Base-by-base conservation (phyloP, 2,797 vertebrate species). In the Girardinus metallicus region DNA sequence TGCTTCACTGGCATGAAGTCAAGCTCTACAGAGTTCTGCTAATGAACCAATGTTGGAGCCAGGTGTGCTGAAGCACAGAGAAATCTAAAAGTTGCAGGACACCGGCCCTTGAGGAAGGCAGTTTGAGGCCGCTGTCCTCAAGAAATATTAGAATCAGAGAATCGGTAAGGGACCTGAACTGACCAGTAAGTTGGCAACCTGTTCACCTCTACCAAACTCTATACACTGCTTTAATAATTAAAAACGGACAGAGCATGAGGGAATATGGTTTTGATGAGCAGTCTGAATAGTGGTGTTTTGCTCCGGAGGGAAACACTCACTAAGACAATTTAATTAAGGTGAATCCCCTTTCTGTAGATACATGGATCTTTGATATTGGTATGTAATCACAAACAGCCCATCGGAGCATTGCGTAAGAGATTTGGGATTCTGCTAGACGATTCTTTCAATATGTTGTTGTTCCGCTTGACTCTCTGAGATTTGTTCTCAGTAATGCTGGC, bases 381-480 rank as follows among this genome's bases (percentile, higher is more conserved):
- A 82, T 91, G 92, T 93, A 88, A 89, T 95, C 93, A 94, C 82
- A 39, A 78, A 87, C 74, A 72, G 84, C 88, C 81, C 31, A 46
- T 78, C 34, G 47, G 76, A 80, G 84, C 73, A 46, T 68, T 79
- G 68, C 34, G 44, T 31, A 1, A 11, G 11, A 74, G 60, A 36
- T 18, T 80, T 55, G 79, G 73, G 83, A 83, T 82, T 87, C 68
- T 72, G 57, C 78, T 53, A 0, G 53, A 74, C 90, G 87, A 94
- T 92, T 84, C 16, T 18, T 87, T 92, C 89, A 90, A 90, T 90
- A 90, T 93, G 92, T 74, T 79, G 75, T 29, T 62, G 43, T 47
- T 85, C 41, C 60, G 66, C 71, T 78, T 82, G 80, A 83, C 83
- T 34, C 80, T 75, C 73, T n/a, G 26, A 79, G 71, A 76, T 68